Evolutionary conservation across 2,113 vertebrate genomes (phyloP).

Genomic region (Alethe diademata): DNA sequence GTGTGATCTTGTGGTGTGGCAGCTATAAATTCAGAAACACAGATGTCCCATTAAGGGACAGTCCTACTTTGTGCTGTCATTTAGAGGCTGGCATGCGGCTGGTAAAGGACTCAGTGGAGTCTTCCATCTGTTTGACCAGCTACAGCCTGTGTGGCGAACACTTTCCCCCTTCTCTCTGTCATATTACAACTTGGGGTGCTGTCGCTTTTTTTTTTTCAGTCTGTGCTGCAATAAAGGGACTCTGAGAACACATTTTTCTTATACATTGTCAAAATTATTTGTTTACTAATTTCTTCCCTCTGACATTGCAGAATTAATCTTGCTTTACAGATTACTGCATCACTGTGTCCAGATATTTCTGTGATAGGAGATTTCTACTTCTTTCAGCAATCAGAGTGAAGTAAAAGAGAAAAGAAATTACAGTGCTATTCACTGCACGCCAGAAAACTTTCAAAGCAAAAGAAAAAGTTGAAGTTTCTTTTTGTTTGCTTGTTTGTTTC

Average conservation of each 20-base stretch:
- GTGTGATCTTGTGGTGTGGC: not conserved
- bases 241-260: not conserved
- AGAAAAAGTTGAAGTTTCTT: not conserved
- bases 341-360: not conserved
- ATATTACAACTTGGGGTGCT: too few relatives aligned
- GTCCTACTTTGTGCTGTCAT: not conserved
- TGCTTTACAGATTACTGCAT: not conserved
- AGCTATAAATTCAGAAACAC: constrained; percentile 25
- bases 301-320: not conserved
- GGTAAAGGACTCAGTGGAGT: not conserved
- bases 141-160: not conserved
- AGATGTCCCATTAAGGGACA: not conserved
- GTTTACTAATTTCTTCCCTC: not conserved
- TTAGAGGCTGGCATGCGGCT: not conserved
- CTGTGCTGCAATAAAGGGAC: not conserved
- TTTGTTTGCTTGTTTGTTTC: not conserved
- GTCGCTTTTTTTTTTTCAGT: not conserved
- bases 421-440: not conserved
- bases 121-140: not conserved
- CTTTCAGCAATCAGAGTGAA: not conserved
- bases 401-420: not conserved
- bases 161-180: not conserved
- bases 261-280: not conserved
- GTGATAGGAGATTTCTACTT: not conserved
- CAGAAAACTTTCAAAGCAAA: not conserved